phyloP scores from a whole-genome alignment of 2,113 vertebrate species.

The Crypturellus undulatus region DNA sequence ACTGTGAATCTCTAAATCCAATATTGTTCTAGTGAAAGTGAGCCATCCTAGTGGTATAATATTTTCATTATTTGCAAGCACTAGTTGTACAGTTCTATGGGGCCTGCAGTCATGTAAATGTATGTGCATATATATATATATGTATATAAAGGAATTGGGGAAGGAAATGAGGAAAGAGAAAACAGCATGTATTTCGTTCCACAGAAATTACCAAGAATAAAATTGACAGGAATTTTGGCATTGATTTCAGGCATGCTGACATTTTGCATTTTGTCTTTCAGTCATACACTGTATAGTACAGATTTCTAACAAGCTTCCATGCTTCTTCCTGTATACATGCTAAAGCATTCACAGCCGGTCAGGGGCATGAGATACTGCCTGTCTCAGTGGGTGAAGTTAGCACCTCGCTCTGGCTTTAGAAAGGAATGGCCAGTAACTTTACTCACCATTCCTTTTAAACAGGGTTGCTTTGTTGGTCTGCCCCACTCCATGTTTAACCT shows the following conservation, averaged over 20 bases:
- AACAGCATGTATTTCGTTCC: not conserved
- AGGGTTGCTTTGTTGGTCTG: not conserved
- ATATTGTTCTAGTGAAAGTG: not conserved
- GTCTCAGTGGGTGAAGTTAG: not conserved
- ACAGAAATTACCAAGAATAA: not conserved
- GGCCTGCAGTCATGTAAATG: not conserved
- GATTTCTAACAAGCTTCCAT: not conserved
- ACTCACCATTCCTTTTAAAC: not conserved
- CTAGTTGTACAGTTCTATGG: not conserved
- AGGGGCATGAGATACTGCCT: not conserved
- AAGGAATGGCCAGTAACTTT: not conserved
- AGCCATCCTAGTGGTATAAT: rapidly evolving
- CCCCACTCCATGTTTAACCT: not conserved
- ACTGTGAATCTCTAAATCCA: not conserved
- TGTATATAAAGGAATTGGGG: not conserved
- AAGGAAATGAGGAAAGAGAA: not conserved
- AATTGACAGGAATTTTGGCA: not conserved
- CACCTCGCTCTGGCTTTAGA: not conserved
- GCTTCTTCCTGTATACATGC: not conserved
- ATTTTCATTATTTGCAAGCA: not conserved
- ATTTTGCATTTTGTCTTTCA: not conserved
- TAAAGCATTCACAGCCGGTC: not conserved
- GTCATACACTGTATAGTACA: not conserved
- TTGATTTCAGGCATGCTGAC: not conserved
- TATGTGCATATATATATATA: no score